Base-by-base conservation (phyloP, 2,888 invertebrate species). In the Morpho achilles region DNA sequence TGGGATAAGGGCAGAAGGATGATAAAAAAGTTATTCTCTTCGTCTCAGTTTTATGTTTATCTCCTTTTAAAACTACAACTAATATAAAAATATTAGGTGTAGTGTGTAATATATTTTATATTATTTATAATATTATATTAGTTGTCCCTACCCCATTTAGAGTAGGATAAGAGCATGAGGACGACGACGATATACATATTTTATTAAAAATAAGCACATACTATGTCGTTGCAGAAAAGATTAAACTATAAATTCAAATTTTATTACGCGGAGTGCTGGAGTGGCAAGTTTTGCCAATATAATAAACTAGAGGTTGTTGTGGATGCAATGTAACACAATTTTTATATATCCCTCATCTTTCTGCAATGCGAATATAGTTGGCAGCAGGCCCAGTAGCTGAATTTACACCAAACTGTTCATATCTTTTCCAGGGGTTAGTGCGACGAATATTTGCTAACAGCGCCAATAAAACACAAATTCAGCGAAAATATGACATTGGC, bases 331-430 rank as follows among this genome's bases (percentile, higher is more conserved):
- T 69, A 70, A 73, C 74, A 73, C 70, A 73, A 73, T 72, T 75
- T 73, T 74, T 75, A 78, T 76, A 77, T 75, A 78, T 77, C 71
- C 74, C 75, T 76, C 79, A 81, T 81, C 77, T 78, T 79, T 77
- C 76, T 81, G 79, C 81, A 80, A 75, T 80, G 78, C 77, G 80
- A 81, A 77, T 72, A 61, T 69, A 73, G 70, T 80, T 83, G 83
- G 83, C 83, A 80, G 63, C 61, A 67, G 69, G 74, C 82, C 83
- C 78, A 70, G 69, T 67, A 62, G 70, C 69, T 68, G 74, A 74
- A 76, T 80, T 81, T 76, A 78, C 77, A 79, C 74, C 70, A 60
- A 64, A 68, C 66, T 69, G 69, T 67, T 72, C 72, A 71, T 72
- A 72, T 75, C 69, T 72, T 71, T 70, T 69, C 66, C 64, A 63